A percentile compares a stretch with the other conserved stretches of the same genome.
These are phyloP conservation scores for Conger conger DNA, from an alignment of 2,113 vertebrate species.

Conservation along the genomic window DNA sequence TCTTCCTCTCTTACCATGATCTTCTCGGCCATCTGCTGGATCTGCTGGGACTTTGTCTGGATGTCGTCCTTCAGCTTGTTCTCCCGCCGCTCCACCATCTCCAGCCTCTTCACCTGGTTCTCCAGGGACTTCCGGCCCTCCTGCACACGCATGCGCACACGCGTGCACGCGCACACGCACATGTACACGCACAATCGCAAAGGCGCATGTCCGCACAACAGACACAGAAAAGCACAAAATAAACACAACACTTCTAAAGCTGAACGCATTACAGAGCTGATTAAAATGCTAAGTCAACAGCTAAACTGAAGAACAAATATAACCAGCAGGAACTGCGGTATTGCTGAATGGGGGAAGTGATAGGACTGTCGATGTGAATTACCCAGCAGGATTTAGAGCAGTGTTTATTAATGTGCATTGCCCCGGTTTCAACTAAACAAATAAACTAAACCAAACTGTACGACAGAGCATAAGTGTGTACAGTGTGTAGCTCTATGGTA, in stretches of 20 bases:
- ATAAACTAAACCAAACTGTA: too few species aligned
- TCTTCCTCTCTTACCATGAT: constrained; percentile 85
- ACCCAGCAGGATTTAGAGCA: too few species aligned
- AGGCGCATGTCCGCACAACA: neutral
- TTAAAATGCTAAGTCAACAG: too few species aligned
- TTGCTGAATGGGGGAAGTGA: too few species aligned
- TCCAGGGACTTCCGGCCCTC: constrained; percentile 97
- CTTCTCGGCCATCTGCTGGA: constrained; percentile 99
- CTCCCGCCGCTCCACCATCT: constrained; percentile 95
- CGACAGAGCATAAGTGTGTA: neutral
- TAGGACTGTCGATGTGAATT: too few species aligned
- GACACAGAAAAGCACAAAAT: neutral
- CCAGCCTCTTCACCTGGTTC: constrained; percentile 96
- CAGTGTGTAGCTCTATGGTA: too few species aligned
- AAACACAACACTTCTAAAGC: neutral
- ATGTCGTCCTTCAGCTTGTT: constrained; percentile 99
- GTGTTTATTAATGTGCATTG: too few species aligned
- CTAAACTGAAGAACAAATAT: too few species aligned
- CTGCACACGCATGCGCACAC: constrained; percentile 61
- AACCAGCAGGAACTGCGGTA: too few species aligned
- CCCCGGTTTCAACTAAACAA: too few species aligned
- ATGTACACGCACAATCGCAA: constrained; percentile 36
- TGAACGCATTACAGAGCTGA: too few species aligned
- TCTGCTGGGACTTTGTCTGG: constrained; percentile 99
- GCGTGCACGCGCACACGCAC: neutral